Conservation (phyloP, 2,113 vertebrate genomes). For the Odocoileus hemionus region DNA sequence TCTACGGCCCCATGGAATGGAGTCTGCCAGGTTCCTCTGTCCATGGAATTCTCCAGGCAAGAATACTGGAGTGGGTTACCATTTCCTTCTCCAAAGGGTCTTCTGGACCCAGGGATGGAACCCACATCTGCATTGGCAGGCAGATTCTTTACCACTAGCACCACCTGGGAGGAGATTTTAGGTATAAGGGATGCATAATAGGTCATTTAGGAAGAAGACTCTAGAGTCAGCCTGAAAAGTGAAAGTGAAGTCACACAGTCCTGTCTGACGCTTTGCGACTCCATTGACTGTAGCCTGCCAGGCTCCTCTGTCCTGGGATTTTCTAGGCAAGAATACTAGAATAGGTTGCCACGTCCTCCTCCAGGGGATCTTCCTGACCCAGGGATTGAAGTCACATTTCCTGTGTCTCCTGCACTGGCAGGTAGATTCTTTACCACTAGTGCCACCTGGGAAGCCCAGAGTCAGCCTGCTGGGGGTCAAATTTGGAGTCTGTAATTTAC, state of each 20-base stretch:
- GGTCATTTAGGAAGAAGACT: background rate
- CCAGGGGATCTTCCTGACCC: background rate
- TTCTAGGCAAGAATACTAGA: background rate
- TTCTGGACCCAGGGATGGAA: background rate
- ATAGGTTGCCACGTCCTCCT: background rate
- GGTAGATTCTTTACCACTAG: background rate
- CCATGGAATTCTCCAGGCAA: background rate
- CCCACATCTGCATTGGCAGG: background rate
- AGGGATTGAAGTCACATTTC: background rate
- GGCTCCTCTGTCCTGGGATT: background rate
- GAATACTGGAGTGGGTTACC: background rate
- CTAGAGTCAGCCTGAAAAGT: background rate
- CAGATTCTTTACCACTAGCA: fast-evolving
- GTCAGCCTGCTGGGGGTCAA: background rate
- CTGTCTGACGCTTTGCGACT: background rate
- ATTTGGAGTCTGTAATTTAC: background rate
- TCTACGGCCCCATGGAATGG: background rate
- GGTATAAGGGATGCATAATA: fast-evolving
- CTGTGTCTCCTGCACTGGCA: background rate
- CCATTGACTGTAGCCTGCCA: background rate
- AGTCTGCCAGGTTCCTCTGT: background rate
- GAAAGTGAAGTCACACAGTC: background rate
- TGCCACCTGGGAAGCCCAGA: background rate
- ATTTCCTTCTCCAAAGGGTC: background rate
- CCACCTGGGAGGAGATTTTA: background rate